phyloP scores from a whole-genome alignment of 2,113 vertebrate genomes.

The Scomber japonicus region DNA sequence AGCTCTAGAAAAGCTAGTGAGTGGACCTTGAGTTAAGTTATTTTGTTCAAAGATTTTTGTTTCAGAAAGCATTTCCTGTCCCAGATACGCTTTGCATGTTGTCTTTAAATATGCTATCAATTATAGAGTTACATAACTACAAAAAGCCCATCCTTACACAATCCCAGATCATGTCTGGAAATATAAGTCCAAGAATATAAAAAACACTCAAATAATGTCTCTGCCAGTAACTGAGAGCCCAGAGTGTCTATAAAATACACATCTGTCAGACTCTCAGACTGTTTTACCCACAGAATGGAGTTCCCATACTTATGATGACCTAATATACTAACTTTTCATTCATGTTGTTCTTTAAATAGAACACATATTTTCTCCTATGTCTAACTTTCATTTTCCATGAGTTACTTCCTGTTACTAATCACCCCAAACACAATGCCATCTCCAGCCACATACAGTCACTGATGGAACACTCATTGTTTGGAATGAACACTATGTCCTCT shows the following conservation, averaged over 20 bases:
- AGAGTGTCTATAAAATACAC: too few species aligned
- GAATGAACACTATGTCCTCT: neutral
- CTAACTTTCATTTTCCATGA: constrained; percentile 39
- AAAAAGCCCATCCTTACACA: neutral
- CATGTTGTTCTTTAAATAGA: constrained; percentile 23
- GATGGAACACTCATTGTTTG: neutral
- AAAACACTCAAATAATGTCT: too few species aligned
- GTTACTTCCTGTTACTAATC: constrained; percentile 54
- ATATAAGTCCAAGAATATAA: too few species aligned
- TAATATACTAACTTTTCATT: neutral
- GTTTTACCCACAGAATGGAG: too few species aligned
- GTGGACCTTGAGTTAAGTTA: too few species aligned
- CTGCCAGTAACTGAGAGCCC: too few species aligned
- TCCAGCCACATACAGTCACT: neutral
- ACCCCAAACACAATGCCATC: neutral
- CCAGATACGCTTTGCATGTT: neutral
- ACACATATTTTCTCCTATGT: constrained; percentile 6
- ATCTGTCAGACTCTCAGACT: too few species aligned
- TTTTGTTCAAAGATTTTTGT: too few species aligned
- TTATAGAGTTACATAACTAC: neutral
- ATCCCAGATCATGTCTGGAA: neutral
- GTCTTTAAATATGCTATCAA: neutral
- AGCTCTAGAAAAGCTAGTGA: too few species aligned
- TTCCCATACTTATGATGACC: too few species aligned
- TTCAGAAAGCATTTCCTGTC: neutral